These are phyloP conservation scores for Drosophila melanogaster DNA, from an alignment of 1,140 invertebrate genomes.

Conservation along the genomic window DNA sequence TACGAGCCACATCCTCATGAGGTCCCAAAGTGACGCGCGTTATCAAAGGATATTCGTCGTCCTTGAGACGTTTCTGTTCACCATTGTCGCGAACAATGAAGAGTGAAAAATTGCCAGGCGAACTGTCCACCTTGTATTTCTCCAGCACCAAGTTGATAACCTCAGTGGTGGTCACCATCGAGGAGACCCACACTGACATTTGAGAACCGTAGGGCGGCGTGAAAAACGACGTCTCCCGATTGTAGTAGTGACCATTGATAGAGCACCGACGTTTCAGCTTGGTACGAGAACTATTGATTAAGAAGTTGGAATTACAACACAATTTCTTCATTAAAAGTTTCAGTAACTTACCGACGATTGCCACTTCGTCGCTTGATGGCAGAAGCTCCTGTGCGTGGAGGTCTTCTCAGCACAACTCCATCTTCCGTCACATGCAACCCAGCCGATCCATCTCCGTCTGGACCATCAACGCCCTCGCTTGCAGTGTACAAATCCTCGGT, in stretches of 20 bases:
- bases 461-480: slow-evolving; percentile 41
- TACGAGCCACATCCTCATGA: slow-evolving; percentile 92
- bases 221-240: slow-evolving; percentile 94
- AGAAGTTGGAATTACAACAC: not conserved
- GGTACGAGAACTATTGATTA: slow-evolving; percentile 86
- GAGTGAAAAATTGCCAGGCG: slow-evolving; percentile 91
- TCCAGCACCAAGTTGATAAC: slow-evolving; percentile 94
- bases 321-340: not conserved
- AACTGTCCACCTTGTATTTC: slow-evolving; percentile 94
- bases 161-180: slow-evolving; percentile 91
- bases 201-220: slow-evolving; percentile 93
- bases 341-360: slow-evolving; percentile 85
- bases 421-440: slow-evolving; percentile 79
- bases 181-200: slow-evolving; percentile 94
- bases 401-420: slow-evolving; percentile 80
- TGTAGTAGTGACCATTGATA: slow-evolving; percentile 95
- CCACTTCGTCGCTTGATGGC: slow-evolving; percentile 90
- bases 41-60: slow-evolving; percentile 92
- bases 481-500: slow-evolving; percentile 72
- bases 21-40: slow-evolving; percentile 91
- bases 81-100: slow-evolving; percentile 94
- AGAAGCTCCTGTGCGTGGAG: slow-evolving; percentile 87
- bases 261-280: slow-evolving; percentile 91
- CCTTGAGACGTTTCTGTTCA: slow-evolving; percentile 90
- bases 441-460: slow-evolving; percentile 57